These are phyloP conservation scores for Psilopsiagon aymara DNA, from an alignment of 2,113 vertebrate species.

Conservation along the genomic window DNA sequence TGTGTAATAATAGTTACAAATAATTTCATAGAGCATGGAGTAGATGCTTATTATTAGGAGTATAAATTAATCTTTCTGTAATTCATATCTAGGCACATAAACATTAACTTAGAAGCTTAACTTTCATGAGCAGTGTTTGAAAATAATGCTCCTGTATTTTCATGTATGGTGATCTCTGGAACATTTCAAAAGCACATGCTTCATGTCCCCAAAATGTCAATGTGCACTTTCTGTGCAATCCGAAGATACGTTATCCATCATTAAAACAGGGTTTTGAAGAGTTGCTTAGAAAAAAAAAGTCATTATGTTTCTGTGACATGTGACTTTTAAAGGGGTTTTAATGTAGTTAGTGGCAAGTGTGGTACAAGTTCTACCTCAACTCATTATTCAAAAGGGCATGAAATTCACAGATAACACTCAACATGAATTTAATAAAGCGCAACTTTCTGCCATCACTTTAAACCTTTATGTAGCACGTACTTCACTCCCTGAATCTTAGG, in stretches of 20 bases:
- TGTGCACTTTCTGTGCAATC: not conserved
- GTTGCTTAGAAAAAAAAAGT: not conserved
- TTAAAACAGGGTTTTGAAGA: not conserved
- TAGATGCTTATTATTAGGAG: not conserved
- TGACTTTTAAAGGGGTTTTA: not conserved
- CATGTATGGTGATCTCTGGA: not conserved
- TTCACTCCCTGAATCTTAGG: not conserved
- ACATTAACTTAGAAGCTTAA: not conserved
- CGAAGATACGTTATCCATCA: not conserved
- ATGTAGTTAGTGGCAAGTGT: not conserved
- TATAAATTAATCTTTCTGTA: not conserved
- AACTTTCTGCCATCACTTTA: not conserved
- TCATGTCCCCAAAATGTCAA: not conserved
- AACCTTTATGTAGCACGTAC: not conserved
- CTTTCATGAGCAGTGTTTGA: not conserved
- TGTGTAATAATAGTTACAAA: not conserved
- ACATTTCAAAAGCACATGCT: not conserved
- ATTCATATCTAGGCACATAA: not conserved
- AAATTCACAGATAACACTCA: not conserved
- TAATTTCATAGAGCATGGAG: not conserved
- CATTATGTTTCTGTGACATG: not conserved
- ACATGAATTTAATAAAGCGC: not conserved
- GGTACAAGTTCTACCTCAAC: not conserved
- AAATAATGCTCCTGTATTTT: not conserved
- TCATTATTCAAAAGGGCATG: not conserved